A percentile compares a stretch with the other conserved stretches of the same genome.
phyloP scores from a whole-genome alignment of 2,888 invertebrate genomes.

The Hydrotaea cyrtoneurina region DNA sequence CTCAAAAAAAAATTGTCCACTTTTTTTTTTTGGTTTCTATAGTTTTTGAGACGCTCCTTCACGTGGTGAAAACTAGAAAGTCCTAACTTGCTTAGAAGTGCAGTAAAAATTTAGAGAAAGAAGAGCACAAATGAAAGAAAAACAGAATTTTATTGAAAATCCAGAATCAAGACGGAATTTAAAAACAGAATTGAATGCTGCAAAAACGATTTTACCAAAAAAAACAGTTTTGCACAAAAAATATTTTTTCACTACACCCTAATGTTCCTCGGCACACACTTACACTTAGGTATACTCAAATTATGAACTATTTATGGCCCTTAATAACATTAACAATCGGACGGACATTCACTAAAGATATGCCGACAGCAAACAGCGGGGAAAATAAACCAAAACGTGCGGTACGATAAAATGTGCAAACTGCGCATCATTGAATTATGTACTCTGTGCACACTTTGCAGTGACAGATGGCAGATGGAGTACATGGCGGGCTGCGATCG shows the following conservation, averaged over 20 bases:
- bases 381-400: constrained; percentile 14
- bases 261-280: not conserved
- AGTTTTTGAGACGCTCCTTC: too few relatives aligned
- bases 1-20: too few relatives aligned
- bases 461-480: constrained; percentile 37
- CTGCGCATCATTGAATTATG: constrained; percentile 25
- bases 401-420: constrained; percentile 5
- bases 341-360: constrained; percentile 29
- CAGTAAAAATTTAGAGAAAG: too few relatives aligned
- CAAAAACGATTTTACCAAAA: too few relatives aligned
- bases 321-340: constrained; percentile 13
- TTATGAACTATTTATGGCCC: constrained; percentile 21
- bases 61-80: too few relatives aligned
- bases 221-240: too few relatives aligned
- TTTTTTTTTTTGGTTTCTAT: too few relatives aligned
- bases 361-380: constrained; percentile 22
- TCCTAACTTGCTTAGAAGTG: too few relatives aligned
- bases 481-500: constrained; percentile 36
- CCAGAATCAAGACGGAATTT: too few relatives aligned
- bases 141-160: too few relatives aligned
- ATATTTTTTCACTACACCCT: not conserved
- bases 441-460: not conserved
- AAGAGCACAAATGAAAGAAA: too few relatives aligned
- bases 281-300: not conserved
- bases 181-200: too few relatives aligned